Base-by-base conservation (phyloP, 1,140 invertebrate species). In the Drusus annulatus region DNA sequence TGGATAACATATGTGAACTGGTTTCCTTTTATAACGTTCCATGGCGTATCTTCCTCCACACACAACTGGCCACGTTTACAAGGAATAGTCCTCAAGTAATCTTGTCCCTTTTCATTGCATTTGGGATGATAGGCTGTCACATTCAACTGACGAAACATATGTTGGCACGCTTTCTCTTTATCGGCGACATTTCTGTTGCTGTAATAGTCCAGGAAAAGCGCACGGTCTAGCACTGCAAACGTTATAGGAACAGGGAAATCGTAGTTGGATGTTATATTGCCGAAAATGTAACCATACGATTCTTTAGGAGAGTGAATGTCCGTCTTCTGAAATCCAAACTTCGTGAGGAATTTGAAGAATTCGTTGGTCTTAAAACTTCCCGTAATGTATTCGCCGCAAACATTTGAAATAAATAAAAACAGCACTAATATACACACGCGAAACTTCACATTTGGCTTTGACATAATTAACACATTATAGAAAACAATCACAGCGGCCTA, bases 241-340 rank as follows among this genome's bases (percentile, higher is more conserved):
- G 95, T 97, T 15, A 96, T 91, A n/a, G 93, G 92, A 81, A 91
- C 91, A 68, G 91, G 90, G 80, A 93, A 92, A 76, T 92, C 88
- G 23, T 90, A 88, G 73, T 89, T 91, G 0, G 95, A 93, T 23
- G 96, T 97, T 96, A 97, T 97, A 87, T 97, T 98, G 21, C 98
- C 98, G 89, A 51, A 83, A 92, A 83, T 97, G 87, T 97, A 98
- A 31, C 98, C 98, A 89, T 95, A 94, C 78, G 96, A 97, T 81
- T 95, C 93, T 82, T 93, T 93, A 84, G 93, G 90, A 83, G 94
- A 92, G 86, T 96, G 93, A 23, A 93, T 91, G 87, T 98, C 95
- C n/a, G 97, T 98, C 89, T 98, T 98, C 89, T 98, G 97, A 87
- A 99, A 97, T 76, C 97, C 98, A 88, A 98, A 99, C 89, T 98